A percentile compares a stretch with the other conserved stretches of the same genome.
Conservation (phyloP, 2,888 invertebrate species). For the Aspidiotus rigidus region DNA sequence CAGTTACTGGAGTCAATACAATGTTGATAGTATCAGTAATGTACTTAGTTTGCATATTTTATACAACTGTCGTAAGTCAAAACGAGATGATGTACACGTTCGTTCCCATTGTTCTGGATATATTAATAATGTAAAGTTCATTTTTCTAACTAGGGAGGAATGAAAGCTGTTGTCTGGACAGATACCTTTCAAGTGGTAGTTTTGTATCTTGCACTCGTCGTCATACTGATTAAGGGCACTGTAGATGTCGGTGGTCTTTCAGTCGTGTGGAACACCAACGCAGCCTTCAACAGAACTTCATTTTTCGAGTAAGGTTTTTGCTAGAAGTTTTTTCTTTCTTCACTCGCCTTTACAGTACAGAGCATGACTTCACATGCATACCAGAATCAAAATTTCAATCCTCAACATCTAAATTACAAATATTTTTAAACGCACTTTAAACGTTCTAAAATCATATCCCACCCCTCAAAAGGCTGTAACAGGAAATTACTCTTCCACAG, state of each 20-base stretch:
- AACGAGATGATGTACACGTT: neutral
- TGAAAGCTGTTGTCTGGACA: conserved; percentile 45
- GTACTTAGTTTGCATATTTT: conserved; percentile 49
- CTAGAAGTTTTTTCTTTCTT: neutral
- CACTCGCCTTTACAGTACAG: neutral
- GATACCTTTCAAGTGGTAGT: conserved; percentile 44
- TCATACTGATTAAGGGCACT: conserved; percentile 43
- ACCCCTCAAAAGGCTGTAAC: too few relatives aligned
- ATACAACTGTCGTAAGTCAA: conserved; percentile 48
- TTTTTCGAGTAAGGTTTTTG: conserved; percentile 39
- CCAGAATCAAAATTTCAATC: too few relatives aligned
- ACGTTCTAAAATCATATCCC: too few relatives aligned
- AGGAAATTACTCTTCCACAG: too few relatives aligned
- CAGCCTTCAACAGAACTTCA: conserved; percentile 38
- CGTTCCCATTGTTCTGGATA: too few relatives aligned
- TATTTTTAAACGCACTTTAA: too few relatives aligned
- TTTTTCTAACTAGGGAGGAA: conserved; percentile 41
- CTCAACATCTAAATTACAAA: too few relatives aligned
- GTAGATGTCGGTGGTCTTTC: conserved; percentile 42
- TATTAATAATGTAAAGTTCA: neutral
- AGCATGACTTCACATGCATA: too few relatives aligned
- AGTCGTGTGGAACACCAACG: conserved; percentile 41
- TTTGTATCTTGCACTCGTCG: conserved; percentile 42
- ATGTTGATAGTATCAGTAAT: conserved; percentile 48
- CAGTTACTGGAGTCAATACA: conserved; percentile 49